These are phyloP conservation scores for Hydroisotoma schaefferi DNA, from an alignment of 2,888 invertebrate genomes.

Conservation along the genomic window DNA sequence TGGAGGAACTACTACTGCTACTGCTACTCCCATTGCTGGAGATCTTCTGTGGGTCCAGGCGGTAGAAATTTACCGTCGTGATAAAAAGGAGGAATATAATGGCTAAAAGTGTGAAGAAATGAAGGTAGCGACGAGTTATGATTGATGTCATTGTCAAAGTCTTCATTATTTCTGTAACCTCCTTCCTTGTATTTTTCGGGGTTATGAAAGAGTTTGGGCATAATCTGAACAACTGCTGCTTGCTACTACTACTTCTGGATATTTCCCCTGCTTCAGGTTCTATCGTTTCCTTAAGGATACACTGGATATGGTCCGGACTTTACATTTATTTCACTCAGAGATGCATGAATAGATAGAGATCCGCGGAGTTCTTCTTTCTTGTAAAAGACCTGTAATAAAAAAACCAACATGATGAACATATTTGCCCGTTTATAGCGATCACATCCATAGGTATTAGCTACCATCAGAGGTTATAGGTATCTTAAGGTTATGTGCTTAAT, in stretches of 20 bases:
- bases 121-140: constrained; percentile 19
- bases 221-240: background rate
- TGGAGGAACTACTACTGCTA: too few relatives aligned
- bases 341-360: too few relatives aligned
- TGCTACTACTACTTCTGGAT: too few relatives aligned
- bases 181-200: too few relatives aligned
- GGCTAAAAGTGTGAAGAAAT: constrained; percentile 27
- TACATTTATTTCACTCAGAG: too few relatives aligned
- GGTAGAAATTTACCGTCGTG: constrained; percentile 30
- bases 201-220: background rate
- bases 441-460: too few relatives aligned
- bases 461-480: too few relatives aligned
- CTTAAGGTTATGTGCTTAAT: too few relatives aligned
- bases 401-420: background rate
- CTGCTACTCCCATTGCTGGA: constrained; percentile 1
- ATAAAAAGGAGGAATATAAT: constrained; percentile 25
- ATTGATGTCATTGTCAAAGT: constrained; percentile 18
- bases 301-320: too few relatives aligned
- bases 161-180: constrained; percentile 8
- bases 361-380: background rate
- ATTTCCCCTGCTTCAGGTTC: too few relatives aligned
- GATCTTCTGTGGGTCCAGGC: constrained; percentile 13
- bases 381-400: background rate
- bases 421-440: too few relatives aligned
- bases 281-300: too few relatives aligned